These are phyloP conservation scores for Mongoloraphidia duomilia DNA, from an alignment of 2,888 invertebrate genomes.

Conservation along the genomic window DNA sequence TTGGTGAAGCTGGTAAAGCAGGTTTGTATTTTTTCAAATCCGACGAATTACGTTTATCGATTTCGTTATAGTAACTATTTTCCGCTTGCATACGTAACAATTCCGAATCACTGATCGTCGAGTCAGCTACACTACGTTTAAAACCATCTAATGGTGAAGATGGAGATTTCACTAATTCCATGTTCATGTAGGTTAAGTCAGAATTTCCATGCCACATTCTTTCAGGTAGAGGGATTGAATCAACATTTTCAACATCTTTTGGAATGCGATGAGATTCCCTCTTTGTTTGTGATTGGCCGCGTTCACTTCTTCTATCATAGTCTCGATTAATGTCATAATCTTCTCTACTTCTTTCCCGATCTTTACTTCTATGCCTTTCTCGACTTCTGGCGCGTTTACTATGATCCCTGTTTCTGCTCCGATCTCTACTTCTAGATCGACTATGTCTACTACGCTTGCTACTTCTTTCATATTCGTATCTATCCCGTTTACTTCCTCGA, in stretches of 20 bases:
- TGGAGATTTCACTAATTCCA: slow-evolving; percentile 16
- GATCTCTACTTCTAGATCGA: background rate
- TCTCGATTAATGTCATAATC: background rate
- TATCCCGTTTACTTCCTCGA: too few species aligned
- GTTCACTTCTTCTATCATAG: slow-evolving; percentile 3
- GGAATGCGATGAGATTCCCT: too few species aligned
- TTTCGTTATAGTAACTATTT: slow-evolving; percentile 12
- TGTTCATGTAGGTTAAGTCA: slow-evolving; percentile 12
- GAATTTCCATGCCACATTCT: too few species aligned
- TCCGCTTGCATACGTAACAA: slow-evolving; percentile 21
- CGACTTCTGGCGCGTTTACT: slow-evolving; percentile 3
- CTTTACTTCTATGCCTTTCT: slow-evolving; percentile 3
- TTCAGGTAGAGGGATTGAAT: too few species aligned
- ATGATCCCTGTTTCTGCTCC: background rate
- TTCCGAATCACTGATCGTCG: slow-evolving; percentile 37
- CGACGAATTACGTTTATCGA: slow-evolving; percentile 4
- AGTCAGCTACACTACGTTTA: slow-evolving; percentile 34
- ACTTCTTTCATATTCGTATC: background rate
- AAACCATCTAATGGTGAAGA: slow-evolving; percentile 28
- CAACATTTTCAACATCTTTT: too few species aligned
- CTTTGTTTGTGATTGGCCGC: background rate
- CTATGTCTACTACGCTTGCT: background rate
- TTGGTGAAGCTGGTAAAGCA: background rate
- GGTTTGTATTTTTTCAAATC: too few species aligned
- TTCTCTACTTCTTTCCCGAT: slow-evolving; percentile 2